Evolutionary conservation across 2,888 invertebrate species (phyloP).

Genomic region (Mythimna loreyi): DNA sequence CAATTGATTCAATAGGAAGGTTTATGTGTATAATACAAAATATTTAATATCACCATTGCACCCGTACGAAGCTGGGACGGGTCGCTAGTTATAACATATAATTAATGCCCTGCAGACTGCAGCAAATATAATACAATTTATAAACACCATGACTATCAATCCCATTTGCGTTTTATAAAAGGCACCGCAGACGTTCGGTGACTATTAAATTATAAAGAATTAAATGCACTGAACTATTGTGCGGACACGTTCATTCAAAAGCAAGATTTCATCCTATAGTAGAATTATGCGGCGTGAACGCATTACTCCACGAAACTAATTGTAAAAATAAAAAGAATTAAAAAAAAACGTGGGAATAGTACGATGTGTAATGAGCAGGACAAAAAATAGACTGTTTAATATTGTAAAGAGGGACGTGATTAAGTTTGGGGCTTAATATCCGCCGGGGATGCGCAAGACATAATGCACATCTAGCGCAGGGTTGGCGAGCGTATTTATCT

Average conservation of each 20-base stretch:
- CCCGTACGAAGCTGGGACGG: no score
- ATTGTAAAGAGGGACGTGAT: slow-evolving; percentile 84
- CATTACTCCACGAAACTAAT: slow-evolving; percentile 86
- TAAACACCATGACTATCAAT: slow-evolving; percentile 38
- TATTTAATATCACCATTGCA: no score
- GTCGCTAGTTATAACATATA: no score
- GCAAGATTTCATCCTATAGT: slow-evolving; percentile 70
- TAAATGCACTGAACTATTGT: slow-evolving; percentile 79
- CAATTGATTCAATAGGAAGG: no score
- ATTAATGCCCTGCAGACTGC: slow-evolving; percentile 6
- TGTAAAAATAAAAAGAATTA: slow-evolving; percentile 79
- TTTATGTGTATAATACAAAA: no score
- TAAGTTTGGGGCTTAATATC: slow-evolving; percentile 88
- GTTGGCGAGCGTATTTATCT: slow-evolving; percentile 60
- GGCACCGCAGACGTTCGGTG: slow-evolving; percentile 42
- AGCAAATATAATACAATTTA: slow-evolving; percentile 20
- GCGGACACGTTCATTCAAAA: slow-evolving; percentile 72
- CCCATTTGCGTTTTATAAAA: slow-evolving; percentile 44
- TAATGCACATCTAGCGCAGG: slow-evolving; percentile 83
- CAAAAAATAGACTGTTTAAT: slow-evolving; percentile 83
- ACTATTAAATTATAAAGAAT: slow-evolving; percentile 73
- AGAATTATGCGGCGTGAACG: slow-evolving; percentile 89
- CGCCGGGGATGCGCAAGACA: slow-evolving; percentile 86
- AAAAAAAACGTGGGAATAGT: slow-evolving; percentile 85
- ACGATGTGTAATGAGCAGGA: slow-evolving; percentile 84